Percentiles rank a stretch among this genome's conserved stretches.
Conservation (phyloP, 92 coral and sea anemone genomes). For the Scolanthus callimorphus region DNA sequence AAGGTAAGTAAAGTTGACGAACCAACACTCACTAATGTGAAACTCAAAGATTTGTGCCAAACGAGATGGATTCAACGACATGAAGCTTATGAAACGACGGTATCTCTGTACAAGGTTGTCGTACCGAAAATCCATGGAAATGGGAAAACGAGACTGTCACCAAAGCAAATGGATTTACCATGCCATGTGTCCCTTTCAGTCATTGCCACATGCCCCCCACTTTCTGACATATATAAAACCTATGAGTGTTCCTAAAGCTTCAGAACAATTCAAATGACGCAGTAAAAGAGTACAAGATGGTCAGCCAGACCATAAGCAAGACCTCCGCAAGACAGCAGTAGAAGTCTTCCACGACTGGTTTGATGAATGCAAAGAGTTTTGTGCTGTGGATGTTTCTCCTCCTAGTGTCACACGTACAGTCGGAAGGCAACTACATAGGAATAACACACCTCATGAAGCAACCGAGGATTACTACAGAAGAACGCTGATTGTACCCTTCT, state of each 20-base stretch:
- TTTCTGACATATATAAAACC: conserved; percentile 46
- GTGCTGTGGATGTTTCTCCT: conserved; percentile 22
- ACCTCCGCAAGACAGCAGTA: conserved; percentile 29
- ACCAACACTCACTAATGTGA: too few relatives aligned
- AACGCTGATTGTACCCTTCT: conserved; percentile 31
- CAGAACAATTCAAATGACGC: conserved; percentile 54
- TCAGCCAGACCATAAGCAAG: conserved; percentile 20
- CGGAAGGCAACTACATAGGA: conserved; percentile 32
- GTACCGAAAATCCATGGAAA: too few relatives aligned
- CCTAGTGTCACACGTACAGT: conserved; percentile 37
- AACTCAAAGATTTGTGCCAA: too few relatives aligned
- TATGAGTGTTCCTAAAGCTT: conserved; percentile 33
- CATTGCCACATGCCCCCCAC: too few relatives aligned
- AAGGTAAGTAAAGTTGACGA: too few relatives aligned
- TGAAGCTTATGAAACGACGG: too few relatives aligned
- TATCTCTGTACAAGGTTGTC: too few relatives aligned
- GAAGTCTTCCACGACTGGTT: conserved; percentile 32
- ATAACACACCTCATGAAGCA: conserved; percentile 41
- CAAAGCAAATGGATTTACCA: too few relatives aligned
- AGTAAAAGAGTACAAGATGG: conserved; percentile 42
- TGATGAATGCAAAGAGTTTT: conserved; percentile 21
- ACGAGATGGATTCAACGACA: too few relatives aligned
- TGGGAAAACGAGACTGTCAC: too few relatives aligned
- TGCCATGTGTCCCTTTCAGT: too few relatives aligned
- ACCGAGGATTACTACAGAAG: conserved; percentile 35